Conservation (phyloP, 2,888 invertebrate genomes). For the Rotaria socialis region DNA sequence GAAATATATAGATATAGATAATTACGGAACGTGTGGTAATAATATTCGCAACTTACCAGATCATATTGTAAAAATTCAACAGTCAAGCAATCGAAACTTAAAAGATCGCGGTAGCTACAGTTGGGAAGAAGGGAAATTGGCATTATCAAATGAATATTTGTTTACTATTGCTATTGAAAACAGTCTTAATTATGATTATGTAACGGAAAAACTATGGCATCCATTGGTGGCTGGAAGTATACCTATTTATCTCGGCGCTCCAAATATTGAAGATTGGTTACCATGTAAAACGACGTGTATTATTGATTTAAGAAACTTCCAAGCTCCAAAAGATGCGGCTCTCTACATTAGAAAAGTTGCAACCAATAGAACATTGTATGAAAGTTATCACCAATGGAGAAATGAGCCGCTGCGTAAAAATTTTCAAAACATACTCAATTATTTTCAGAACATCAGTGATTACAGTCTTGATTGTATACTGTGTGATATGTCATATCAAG, state of each 20-base stretch:
- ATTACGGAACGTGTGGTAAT: not conserved
- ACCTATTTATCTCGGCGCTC: not conserved
- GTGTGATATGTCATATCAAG: not conserved
- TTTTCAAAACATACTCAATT: not conserved
- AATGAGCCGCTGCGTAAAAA: not conserved
- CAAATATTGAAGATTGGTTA: constrained; percentile 12
- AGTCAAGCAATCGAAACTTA: not conserved
- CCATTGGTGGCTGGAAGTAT: not conserved
- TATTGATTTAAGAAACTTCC: constrained; percentile 9
- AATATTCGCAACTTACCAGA: constrained; percentile 14
- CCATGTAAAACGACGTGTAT: not conserved
- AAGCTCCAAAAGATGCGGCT: constrained; percentile 10
- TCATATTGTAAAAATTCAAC: constrained; percentile 10
- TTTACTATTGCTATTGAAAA: constrained; percentile 20
- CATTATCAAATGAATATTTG: constrained; percentile 21
- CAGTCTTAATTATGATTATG: not conserved
- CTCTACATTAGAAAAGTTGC: not conserved
- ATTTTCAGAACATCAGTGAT: not conserved
- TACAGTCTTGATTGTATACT: not conserved
- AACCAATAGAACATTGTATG: constrained; percentile 1
- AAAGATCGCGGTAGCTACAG: not conserved
- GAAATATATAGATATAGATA: constrained; percentile 18
- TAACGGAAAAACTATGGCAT: constrained; percentile 34
- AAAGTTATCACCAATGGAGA: constrained; percentile 31
- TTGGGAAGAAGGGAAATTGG: constrained; percentile 26